Percentiles rank a stretch among this genome's conserved stretches.
Conservation (phyloP, 2,888 invertebrate species). For the Thereva unica region DNA sequence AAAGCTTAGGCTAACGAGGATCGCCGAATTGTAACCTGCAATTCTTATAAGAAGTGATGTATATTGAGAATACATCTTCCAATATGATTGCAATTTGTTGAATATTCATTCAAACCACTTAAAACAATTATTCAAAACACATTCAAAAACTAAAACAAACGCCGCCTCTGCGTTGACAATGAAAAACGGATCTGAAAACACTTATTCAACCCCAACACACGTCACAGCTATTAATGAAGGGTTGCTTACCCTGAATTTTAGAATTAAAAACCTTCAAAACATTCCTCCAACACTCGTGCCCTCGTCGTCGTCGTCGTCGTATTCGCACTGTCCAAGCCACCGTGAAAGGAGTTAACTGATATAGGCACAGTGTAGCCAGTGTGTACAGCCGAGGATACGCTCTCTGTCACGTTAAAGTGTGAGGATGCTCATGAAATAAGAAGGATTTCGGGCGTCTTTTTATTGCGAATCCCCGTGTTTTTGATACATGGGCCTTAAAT, state of each 20-base stretch:
- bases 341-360: conserved; percentile 34
- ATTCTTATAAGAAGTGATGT: no score
- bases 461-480: neutral
- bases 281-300: conserved; percentile 38
- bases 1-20: no score
- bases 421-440: neutral
- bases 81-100: no score
- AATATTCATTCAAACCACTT: neutral
- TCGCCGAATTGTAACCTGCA: no score
- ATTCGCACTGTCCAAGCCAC: conserved; percentile 22
- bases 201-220: conserved; percentile 3
- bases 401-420: neutral
- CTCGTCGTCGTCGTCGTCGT: no score
- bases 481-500: conserved; percentile 18
- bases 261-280: conserved; percentile 43
- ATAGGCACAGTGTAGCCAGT: neutral
- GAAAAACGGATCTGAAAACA: conserved; percentile 25
- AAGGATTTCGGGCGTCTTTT: no score
- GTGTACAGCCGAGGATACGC: neutral
- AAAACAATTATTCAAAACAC: neutral
- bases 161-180: conserved; percentile 31
- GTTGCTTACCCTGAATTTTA: conserved; percentile 33
- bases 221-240: conserved; percentile 32
- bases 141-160: conserved; percentile 1
- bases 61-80: no score